Base-by-base conservation (phyloP, 2,888 invertebrate species). In the Terebella lapidaria region DNA sequence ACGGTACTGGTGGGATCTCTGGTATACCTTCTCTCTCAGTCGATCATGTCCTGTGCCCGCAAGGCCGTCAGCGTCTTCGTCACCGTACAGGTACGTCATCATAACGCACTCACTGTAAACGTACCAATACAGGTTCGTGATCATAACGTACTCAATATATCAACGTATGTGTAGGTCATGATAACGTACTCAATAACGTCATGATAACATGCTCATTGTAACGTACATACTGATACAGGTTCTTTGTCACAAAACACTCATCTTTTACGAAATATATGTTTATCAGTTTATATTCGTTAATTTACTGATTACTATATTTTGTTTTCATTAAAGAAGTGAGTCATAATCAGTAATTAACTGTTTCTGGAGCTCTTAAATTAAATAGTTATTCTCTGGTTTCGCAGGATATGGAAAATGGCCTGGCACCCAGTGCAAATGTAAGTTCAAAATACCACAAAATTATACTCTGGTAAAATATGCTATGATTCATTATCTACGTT, bases 1-100 rank as follows among this genome's bases (percentile, higher is more conserved):
- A 35, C 42, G 3, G 49, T 59, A 18, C 55, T 59, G 28, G 46
- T 59, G 20, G 28, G 25, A 27, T 30, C 59, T 1, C 49, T 59
- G 10, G 2, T 54, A 4, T 59, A 55, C 28, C 55, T 59, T 24
- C 45, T 49, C 24, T 45, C 29, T 24, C 24, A 35, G 20, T 29
- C 49, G 10, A 28, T 57, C 2, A 27, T 27, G 26, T 29, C 29
- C 20, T 57, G 57, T 28, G 30, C 35, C 28, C 15, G 24, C 15
- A 10, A 22, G 5, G 49, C 49, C 5, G 22, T 49, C n/a, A 22
- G 18, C 5, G 49, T 49, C 22, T 49, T 49, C 49, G 22, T 22
- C 10, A 5, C 10, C 10, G 24, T 49, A 10, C 10, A 49, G 49
- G 49, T 49, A 10, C 5, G 49, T 35, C 42, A 35, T 15, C 10